These are phyloP conservation scores for Xiphophorus hellerii DNA, from an alignment of 2,113 vertebrate species.

Conservation along the genomic window DNA sequence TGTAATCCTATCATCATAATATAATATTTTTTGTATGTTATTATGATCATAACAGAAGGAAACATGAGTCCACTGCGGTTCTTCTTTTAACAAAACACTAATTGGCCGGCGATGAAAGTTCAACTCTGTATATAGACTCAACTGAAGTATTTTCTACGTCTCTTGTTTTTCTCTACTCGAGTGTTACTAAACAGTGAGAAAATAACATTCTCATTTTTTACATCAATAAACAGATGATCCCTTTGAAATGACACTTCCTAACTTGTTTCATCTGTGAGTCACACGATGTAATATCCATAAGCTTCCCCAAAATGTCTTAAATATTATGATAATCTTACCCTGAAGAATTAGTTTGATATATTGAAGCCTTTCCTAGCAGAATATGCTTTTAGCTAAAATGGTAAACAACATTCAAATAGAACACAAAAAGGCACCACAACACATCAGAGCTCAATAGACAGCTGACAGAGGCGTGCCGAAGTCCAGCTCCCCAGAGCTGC, in stretches of 20 bases:
- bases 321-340: conserved; percentile 11
- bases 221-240: conserved; percentile 42
- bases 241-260: conserved; percentile 30
- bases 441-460: neutral
- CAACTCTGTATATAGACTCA: conserved; percentile 23
- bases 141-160: conserved; percentile 28
- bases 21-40: conserved; percentile 45
- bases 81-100: conserved; percentile 30
- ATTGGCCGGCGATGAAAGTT: conserved; percentile 49
- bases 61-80: conserved; percentile 50
- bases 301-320: conserved; percentile 26
- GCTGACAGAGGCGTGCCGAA: too few relatives aligned
- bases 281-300: conserved; percentile 28
- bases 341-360: conserved; percentile 34
- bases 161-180: conserved; percentile 20
- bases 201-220: conserved; percentile 36
- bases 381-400: neutral
- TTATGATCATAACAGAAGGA: conserved; percentile 50
- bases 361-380: neutral
- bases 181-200: conserved; percentile 34
- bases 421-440: neutral
- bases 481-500: too few relatives aligned
- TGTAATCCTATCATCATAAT: conserved; percentile 46
- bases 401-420: neutral
- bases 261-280: conserved; percentile 47